Evolutionary conservation across 1,140 invertebrate genomes (phyloP).

Genomic region (Drosophila ananassae): DNA sequence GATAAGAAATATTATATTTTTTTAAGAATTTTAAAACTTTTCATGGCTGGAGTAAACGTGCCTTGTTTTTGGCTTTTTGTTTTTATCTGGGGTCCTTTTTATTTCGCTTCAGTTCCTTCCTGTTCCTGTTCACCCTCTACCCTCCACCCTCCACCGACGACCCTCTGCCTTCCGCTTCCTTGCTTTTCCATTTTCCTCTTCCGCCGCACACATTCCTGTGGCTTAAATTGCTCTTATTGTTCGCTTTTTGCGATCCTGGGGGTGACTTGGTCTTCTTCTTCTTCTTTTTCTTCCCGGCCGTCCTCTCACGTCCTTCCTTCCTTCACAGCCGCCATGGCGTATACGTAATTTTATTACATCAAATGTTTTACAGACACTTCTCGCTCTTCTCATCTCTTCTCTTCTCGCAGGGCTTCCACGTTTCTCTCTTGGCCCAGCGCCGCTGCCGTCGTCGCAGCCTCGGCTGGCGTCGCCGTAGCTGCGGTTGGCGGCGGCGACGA

Average conservation of each 20-base stretch:
- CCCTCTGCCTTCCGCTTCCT: neutral
- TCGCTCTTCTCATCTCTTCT: constrained; percentile 26
- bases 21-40: neutral
- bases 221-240: constrained; percentile 81
- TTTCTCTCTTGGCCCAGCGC: constrained; percentile 13
- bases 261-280: constrained; percentile 14
- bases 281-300: neutral
- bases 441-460: constrained; percentile 16
- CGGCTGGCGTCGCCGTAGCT: constrained; percentile 32
- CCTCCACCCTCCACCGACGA: no score
- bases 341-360: constrained; percentile 82
- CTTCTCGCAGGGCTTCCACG: constrained; percentile 17
- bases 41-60: neutral
- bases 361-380: constrained; percentile 75
- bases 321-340: constrained; percentile 53
- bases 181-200: constrained; percentile 40
- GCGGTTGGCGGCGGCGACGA: constrained; percentile 20
- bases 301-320: constrained; percentile 3
- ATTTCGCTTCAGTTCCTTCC: constrained; percentile 56
- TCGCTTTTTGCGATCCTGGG: constrained; percentile 31
- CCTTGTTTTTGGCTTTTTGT: constrained; percentile 45
- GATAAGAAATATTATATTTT: neutral
- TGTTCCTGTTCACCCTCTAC: constrained; percentile 20
- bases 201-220: constrained; percentile 71
- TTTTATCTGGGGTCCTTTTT: constrained; percentile 61